Base-by-base conservation (phyloP, 2,888 invertebrate species). In the Scelioninae gen. 1 region DNA sequence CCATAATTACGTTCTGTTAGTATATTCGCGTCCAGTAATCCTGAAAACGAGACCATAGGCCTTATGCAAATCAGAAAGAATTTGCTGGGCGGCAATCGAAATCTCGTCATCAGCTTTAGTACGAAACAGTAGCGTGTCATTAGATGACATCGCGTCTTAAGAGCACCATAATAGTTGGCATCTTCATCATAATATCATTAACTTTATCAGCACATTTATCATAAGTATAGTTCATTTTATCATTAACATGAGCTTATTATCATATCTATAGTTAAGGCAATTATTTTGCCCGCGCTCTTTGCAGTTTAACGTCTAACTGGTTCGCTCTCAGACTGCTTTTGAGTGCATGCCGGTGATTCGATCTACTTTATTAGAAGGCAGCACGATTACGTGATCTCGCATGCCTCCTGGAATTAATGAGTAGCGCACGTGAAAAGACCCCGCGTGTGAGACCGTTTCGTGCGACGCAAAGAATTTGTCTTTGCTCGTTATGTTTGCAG, bases 361-460 rank as follows among this genome's bases (percentile, higher is more conserved):
- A 82, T 79, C 83, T 84, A 85, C 84, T 84, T 83, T 63, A 68
- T 83, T 83, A 82, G 71, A 84, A 82, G 78, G 84, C 63, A 74
- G 69, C 68, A 71, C 69, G 78, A 79, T 84, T 84, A 87, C 90
- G 90, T 90, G 90, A 90, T 88, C 88, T 86, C 86, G 90, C 90
- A 90, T 87, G 71, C 76, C 15, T 71, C 60, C 9, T 56, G 55
- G 88, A 90, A 90, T 90, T 90, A 89, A 85, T 87, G 85, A 84
- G 84, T 85, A 43, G 84, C 84, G 85, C 85, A 86, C 87, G 87
- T 85, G 84, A 88, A 88, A 85, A 83, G 76, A 65, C 16, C 65
- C 74, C n/a, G 56, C 74, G 77, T 66, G 76, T 65, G 75, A 82
- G 66, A 43, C 83, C 51, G 84, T 79, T 85, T 60, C 78, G 82